Conservation (phyloP, 2,888 invertebrate species). For the Drosophila testacea region DNA sequence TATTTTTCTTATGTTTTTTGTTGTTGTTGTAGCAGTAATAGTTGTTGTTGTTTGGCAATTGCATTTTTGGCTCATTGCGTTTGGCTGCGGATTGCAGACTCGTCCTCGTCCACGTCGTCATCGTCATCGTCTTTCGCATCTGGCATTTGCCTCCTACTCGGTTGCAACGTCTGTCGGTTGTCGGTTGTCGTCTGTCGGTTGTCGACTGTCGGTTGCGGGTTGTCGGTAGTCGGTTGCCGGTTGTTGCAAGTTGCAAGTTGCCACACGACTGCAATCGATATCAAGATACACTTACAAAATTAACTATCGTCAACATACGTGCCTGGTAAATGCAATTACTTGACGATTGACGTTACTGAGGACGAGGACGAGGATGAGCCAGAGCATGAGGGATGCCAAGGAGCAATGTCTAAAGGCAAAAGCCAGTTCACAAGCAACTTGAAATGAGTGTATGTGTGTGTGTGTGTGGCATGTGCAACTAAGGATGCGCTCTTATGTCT, state of each 20-base stretch:
- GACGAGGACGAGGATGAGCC: background rate
- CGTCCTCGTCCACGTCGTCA: background rate
- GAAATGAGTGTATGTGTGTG: background rate
- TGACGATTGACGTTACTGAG: constrained; percentile 70
- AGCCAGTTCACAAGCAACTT: constrained; percentile 4
- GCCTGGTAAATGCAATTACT: constrained; percentile 79
- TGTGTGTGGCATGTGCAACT: constrained; percentile 18
- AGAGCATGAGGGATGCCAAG: constrained; percentile 5
- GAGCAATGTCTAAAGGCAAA: constrained; percentile 20
- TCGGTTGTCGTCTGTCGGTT: constrained; percentile 13
- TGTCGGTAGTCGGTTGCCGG: constrained; percentile 22
- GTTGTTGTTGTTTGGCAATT: constrained; percentile 56
- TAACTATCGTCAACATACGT: constrained; percentile 81
- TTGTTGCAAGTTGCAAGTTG: constrained; percentile 25
- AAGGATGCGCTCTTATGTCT: constrained; percentile 27
- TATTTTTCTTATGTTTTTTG: constrained; percentile 19
- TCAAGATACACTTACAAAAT: constrained; percentile 80
- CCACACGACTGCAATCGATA: constrained; percentile 72
- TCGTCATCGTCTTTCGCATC: constrained; percentile 38
- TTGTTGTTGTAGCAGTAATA: background rate
- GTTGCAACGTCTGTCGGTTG: constrained; percentile 3
- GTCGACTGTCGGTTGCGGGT: constrained; percentile 16
- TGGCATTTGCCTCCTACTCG: constrained; percentile 19
- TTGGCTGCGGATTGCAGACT: constrained; percentile 52
- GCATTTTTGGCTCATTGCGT: constrained; percentile 72